Conservation (phyloP, 2,797 vertebrate species). For the Fringilla coelebs region DNA sequence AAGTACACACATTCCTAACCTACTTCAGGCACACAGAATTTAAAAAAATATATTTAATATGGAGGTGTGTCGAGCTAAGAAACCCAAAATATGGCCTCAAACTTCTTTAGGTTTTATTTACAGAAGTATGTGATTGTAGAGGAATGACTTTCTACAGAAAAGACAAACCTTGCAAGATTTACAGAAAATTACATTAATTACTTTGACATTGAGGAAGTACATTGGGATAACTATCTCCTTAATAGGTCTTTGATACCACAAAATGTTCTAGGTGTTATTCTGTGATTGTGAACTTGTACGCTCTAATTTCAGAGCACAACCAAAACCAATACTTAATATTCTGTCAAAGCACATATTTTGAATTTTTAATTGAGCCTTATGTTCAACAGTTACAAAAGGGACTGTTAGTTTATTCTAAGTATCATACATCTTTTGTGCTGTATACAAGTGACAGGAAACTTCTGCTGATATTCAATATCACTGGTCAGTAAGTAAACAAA, state of each 20-base stretch:
- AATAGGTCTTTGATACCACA: neutral
- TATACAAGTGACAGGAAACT: neutral
- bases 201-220: neutral
- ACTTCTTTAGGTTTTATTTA: neutral
- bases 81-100: neutral
- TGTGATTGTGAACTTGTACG: neutral
- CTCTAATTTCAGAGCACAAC: neutral
- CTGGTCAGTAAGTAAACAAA: neutral
- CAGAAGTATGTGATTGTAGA: neutral
- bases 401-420: neutral
- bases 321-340: neutral
- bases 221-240: neutral
- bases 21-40: neutral
- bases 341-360: neutral
- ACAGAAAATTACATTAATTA: neutral
- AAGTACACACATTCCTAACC: neutral
- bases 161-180: neutral
- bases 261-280: neutral
- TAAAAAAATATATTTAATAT: neutral
- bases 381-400: neutral
- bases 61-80: neutral
- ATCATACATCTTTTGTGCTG: neutral
- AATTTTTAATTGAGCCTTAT: conserved; percentile 3
- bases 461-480: neutral
- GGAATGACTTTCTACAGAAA: neutral